phyloP scores from a whole-genome alignment of 2,113 vertebrate genomes.

The Acrocephalus arundinaceus region DNA sequence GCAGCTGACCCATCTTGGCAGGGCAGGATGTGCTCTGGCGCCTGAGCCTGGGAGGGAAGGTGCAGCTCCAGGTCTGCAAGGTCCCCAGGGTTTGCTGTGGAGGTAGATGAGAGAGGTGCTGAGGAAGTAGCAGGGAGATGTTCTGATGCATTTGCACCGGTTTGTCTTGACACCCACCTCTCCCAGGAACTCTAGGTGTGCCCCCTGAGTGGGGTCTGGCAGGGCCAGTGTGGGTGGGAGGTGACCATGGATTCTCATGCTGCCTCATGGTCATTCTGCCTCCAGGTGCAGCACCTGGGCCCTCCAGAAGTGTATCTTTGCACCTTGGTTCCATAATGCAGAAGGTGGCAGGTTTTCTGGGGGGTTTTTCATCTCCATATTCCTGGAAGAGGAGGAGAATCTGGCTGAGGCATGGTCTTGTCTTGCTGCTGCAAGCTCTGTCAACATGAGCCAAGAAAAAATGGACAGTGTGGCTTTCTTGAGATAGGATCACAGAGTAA shows the following conservation, averaged over 20 bases:
- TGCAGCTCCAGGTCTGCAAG: background rate
- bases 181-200: background rate
- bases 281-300: background rate
- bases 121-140: background rate
- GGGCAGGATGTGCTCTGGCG: background rate
- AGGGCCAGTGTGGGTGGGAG: background rate
- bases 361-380: background rate
- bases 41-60: background rate
- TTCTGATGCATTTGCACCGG: fast-evolving
- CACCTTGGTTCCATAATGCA: background rate
- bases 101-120: background rate
- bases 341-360: fast-evolving
- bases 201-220: background rate
- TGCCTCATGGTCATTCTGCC: background rate
- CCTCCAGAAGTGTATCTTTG: background rate
- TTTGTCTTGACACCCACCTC: background rate
- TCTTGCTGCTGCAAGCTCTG: background rate
- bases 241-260: fast-evolving
- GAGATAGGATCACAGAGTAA: background rate
- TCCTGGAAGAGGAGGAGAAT: background rate
- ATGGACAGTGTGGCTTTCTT: background rate
- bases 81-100: background rate
- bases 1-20: background rate
- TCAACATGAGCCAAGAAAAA: background rate
- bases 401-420: background rate